Evolutionary conservation across 2,888 invertebrate genomes (phyloP), one percentile per base, ranked within the genome.

Genomic region (Lissonota sp.): DNA sequence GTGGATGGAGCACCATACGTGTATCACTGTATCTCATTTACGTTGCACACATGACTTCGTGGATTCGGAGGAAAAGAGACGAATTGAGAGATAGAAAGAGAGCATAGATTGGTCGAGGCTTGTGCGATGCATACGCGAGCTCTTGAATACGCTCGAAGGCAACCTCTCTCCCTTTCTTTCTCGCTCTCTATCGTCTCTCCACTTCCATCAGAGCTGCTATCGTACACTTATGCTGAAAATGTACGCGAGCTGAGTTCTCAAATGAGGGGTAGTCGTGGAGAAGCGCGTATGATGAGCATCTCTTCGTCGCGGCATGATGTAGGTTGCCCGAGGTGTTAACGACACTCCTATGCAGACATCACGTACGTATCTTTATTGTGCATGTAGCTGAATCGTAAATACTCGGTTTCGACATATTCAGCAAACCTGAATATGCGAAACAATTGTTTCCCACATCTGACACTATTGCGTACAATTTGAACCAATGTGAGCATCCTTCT

Each of bases 231-330:
- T 44, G 46, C 40, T 63, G 63, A 44, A 69, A 72, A 69, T 37
- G 67, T 71, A 67, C 44, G 62, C 26, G 66, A 75, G 76, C 40
- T 75, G 51, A 74, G 51, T 67, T 78, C 71, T 37, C 37, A 49
- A 60, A 78, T 62, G 60, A 70, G 71, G 55, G 49, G 26, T 10
- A 62, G 71, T 67, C 62, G 14, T 60, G 37, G 78, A 78, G 66
- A 67, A 62, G 67, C 62, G 64, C 70, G 71, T 71, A 67, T 71
- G 81, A 81, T 81, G 74, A 78, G 78, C 74, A 71, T 74, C 71
- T 67, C 57, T 67, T 81, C 70, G 58, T 12, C 55, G 44, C 12
- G 44, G 62, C 81, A 62, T 71, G 26, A 71, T 71, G 49, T 14
- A 55, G n/a, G 44, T 70, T 72, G 57, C 74, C 66, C 69, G 60